These are phyloP conservation scores for Euschistus heros DNA, from an alignment of 1,140 invertebrate genomes.

Conservation along the genomic window DNA sequence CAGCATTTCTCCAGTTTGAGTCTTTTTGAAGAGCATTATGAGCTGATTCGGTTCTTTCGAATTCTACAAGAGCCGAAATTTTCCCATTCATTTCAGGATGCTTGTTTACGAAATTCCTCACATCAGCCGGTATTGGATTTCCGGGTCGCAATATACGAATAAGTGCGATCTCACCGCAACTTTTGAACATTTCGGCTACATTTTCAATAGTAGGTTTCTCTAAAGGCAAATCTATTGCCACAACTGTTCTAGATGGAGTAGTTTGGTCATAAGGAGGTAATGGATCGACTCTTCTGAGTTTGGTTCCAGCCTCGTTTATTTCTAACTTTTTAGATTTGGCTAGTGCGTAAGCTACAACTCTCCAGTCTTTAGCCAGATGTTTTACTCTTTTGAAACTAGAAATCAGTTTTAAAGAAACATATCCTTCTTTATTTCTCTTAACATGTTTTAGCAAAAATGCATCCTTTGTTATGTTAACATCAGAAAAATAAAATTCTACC, in stretches of 20 bases:
- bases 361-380: conserved; percentile 85
- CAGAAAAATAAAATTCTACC: conserved; percentile 90
- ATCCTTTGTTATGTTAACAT: conserved; percentile 88
- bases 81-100: conserved; percentile 75
- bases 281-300: conserved; percentile 72
- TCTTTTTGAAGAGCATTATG: conserved; percentile 60
- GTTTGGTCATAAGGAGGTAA: conserved; percentile 84
- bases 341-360: conserved; percentile 75
- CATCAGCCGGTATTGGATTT: conserved; percentile 75
- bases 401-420: conserved; percentile 85
- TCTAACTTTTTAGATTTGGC: conserved; percentile 67
- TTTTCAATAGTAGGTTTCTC: conserved; percentile 75
- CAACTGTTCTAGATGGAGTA: conserved; percentile 75
- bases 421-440: conserved; percentile 85
- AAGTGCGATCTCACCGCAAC: conserved; percentile 77
- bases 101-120: conserved; percentile 78
- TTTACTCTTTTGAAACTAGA: conserved; percentile 88
- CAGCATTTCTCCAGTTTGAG: conserved; percentile 36
- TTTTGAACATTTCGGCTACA: conserved; percentile 75
- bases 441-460: conserved; percentile 92
- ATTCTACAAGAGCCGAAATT: conserved; percentile 81
- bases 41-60: conserved; percentile 73
- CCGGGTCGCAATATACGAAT: conserved; percentile 76
- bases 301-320: conserved; percentile 83
- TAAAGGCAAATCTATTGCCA: conserved; percentile 73